These are phyloP conservation scores for Calephelis nemesis DNA, from an alignment of 1,140 invertebrate genomes.

Conservation along the genomic window DNA sequence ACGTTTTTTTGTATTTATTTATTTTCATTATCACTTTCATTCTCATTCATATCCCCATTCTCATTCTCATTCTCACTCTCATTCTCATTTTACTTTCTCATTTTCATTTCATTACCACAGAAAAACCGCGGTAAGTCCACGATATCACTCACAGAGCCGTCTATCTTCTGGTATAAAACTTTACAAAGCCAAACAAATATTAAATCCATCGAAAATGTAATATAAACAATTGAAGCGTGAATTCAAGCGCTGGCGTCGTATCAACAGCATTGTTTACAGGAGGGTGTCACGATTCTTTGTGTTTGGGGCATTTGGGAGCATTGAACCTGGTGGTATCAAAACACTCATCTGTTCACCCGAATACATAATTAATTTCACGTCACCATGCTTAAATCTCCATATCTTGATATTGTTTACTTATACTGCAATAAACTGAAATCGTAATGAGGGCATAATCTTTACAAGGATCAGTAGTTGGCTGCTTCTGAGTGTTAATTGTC, in stretches of 20 bases:
- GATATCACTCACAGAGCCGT: no score
- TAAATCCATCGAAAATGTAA: constrained; percentile 15
- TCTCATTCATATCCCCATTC: no score
- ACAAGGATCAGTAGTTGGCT: not conserved
- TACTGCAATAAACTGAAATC: constrained; percentile 3
- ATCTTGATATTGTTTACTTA: constrained; percentile 13
- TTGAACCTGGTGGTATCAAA: constrained; percentile 6
- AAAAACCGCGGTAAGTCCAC: no score
- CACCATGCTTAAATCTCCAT: constrained; percentile 2
- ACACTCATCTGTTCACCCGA: constrained; percentile 11
- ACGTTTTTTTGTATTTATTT: no score
- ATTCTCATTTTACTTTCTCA: no score
- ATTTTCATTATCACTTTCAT: no score
- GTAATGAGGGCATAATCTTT: not conserved
- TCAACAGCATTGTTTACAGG: constrained; percentile 2
- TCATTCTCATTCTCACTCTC: no score
- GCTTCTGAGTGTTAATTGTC: not conserved
- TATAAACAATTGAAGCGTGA: constrained; percentile 16
- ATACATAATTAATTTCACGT: constrained; percentile 10
- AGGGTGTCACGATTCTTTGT: constrained; percentile 14
- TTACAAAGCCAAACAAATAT: constrained; percentile 6
- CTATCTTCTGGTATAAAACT: not conserved
- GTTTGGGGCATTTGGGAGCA: constrained; percentile 5
- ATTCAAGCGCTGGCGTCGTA: constrained; percentile 5
- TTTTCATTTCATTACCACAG: no score